Conservation (phyloP, 2,113 vertebrate species). For the Pseudopodoces humilis region DNA sequence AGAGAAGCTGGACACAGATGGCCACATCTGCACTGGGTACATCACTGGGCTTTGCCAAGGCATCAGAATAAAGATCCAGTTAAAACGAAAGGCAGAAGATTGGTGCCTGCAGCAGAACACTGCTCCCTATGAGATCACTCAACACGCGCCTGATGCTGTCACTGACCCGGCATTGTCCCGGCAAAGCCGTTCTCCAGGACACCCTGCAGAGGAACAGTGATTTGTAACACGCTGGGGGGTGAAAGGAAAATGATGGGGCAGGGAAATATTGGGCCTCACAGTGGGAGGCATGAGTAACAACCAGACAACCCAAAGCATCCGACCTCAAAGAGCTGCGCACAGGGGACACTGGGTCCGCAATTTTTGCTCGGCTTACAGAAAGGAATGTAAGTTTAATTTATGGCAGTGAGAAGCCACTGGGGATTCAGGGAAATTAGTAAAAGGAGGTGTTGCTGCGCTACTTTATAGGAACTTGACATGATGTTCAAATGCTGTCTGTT, state of each 20-base stretch:
- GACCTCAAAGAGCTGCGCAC: constrained; percentile 27
- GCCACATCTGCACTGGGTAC: background rate
- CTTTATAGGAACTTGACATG: constrained; percentile 52
- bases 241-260: constrained; percentile 25
- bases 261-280: background rate
- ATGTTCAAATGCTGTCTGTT: constrained; percentile 46
- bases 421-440: constrained; percentile 49
- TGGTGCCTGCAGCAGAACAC: constrained; percentile 1
- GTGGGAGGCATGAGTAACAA: background rate
- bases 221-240: constrained; percentile 10
- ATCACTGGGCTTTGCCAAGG: background rate
- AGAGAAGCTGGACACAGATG: background rate
- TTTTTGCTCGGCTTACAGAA: constrained; percentile 39
- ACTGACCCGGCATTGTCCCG: constrained; percentile 32
- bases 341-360: background rate
- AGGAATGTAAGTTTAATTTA: constrained; percentile 48
- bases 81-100: constrained; percentile 48
- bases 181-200: background rate
- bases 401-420: constrained; percentile 2
- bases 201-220: constrained; percentile 3
- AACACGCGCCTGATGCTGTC: constrained; percentile 36
- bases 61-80: background rate
- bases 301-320: constrained; percentile 37
- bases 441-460: constrained; percentile 45
- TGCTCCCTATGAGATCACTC: constrained; percentile 36